Evolutionary conservation across 2,113 vertebrate genomes (phyloP), one percentile per base, ranked within the genome.

Genomic region (Anguilla rostrata): DNA sequence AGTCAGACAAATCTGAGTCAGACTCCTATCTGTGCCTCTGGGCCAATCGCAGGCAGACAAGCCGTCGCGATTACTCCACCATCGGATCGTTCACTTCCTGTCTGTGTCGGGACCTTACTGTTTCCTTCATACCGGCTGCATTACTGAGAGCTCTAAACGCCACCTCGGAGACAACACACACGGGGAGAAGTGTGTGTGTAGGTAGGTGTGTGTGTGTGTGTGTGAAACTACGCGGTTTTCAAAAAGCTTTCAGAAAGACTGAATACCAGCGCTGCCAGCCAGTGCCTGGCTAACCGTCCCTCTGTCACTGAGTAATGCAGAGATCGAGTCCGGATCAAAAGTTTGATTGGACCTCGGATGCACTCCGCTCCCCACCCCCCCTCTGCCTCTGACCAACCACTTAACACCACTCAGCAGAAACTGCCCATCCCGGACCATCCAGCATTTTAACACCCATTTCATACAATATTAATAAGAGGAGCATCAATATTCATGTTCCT

Each of bases 401-500:
- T 92, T 90, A 89, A 84, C 87, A 89, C 86, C 56, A 87, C 88
- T 86, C 83, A 11, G 86, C 49, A 82, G 88, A 89, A 89, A 83
- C 87, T 80, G 86, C 91, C 89, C 86, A 71, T 79, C 0, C 88
- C 2, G 78, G 88, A 87, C 87, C 88, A 88, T 83, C 87, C 86
- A 86, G 87, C 91, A 91, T 91, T 91, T 90, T 71, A 78, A 84
- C 87, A 46, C 75, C 88, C 81, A 89, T 87, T 89, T 91, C 84
- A 89, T 89, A 80, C 89, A 90, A 91, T 89, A 88, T 91, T 92
- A 92, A 92, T 91, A 91, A 89, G 90, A 80, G 41, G 40, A 3
- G 86, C 87, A 89, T 91, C 88, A 90, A 92, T 91, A 92, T 92
- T 92, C 90, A 93, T 88, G 89, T 78, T 34, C 60, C 60, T 75